phyloP scores from a whole-genome alignment of 2,888 invertebrate species.

The Sericinus montela region DNA sequence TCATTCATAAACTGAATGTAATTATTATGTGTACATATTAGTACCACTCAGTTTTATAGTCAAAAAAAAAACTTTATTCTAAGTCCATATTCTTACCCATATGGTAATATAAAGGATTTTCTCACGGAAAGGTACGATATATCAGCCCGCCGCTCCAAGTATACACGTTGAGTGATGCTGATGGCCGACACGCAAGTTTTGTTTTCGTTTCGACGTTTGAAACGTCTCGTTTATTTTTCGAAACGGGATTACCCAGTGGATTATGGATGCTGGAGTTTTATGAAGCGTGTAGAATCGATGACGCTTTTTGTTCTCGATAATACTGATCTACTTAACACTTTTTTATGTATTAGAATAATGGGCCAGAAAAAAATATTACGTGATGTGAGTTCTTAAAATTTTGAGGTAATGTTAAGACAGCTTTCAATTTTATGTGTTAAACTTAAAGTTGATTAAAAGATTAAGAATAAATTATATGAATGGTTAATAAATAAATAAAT shows the following conservation, averaged over 20 bases:
- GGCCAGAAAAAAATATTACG: conserved; percentile 15
- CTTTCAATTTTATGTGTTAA: no score
- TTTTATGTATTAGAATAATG: conserved; percentile 28
- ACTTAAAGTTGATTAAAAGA: no score
- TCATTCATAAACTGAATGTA: neutral
- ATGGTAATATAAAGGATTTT: conserved; percentile 48
- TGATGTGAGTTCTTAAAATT: neutral
- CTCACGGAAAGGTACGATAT: conserved; percentile 64
- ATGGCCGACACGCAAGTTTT: conserved; percentile 48
- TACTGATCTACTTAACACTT: conserved; percentile 39
- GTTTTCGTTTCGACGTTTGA: conserved; percentile 60
- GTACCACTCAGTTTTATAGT: no score
- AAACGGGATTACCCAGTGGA: conserved; percentile 61
- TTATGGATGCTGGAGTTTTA: conserved; percentile 56
- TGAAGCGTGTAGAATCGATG: conserved; percentile 54
- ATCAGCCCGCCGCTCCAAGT: conserved; percentile 37
- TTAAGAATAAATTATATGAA: no score
- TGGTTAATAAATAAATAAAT: no score
- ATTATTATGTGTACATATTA: no score
- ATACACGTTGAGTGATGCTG: conserved; percentile 60
- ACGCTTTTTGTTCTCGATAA: conserved; percentile 43
- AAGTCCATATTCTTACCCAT: neutral
- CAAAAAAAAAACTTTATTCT: neutral
- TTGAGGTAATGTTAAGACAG: neutral
- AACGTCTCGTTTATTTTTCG: conserved; percentile 43